Evolutionary conservation across 1,140 invertebrate genomes (phyloP).

Genomic region (Diprion similis): DNA sequence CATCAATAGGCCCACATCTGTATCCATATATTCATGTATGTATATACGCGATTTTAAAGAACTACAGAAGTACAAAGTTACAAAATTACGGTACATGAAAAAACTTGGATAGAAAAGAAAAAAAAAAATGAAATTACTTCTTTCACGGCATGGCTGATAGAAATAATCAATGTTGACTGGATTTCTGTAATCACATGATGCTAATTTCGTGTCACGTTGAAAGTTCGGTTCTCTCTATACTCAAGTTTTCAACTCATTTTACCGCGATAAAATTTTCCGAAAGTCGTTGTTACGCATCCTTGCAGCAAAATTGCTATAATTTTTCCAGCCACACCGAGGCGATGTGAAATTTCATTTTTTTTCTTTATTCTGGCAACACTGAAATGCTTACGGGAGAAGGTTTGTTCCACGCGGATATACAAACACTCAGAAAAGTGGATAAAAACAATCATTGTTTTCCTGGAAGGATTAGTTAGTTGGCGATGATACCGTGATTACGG

Average conservation of each 20-base stretch:
- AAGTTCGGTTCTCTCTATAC: not conserved
- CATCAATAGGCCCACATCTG: not conserved
- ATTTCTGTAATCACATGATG: not conserved
- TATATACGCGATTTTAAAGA: not conserved
- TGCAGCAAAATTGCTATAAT: too few species aligned
- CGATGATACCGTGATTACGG: not conserved
- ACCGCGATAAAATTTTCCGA: not conserved
- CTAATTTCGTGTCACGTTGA: not conserved
- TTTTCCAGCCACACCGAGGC: too few species aligned
- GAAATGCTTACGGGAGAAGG: not conserved
- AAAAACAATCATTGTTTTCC: not conserved
- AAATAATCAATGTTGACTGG: not conserved
- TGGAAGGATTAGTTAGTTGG: not conserved
- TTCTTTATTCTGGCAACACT: not conserved
- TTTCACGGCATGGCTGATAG: not conserved
- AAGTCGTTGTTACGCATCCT: not conserved
- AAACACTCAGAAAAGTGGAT: not conserved
- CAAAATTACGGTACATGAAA: constrained; percentile 2
- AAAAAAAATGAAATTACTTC: not conserved
- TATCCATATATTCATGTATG: not conserved
- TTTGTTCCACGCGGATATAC: not conserved
- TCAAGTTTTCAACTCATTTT: not conserved
- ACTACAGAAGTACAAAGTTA: constrained; percentile 1
- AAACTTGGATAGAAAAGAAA: not conserved
- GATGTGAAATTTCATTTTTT: too few species aligned